Conservation (phyloP, 2,888 invertebrate species). For the Drosophila mimetica region DNA sequence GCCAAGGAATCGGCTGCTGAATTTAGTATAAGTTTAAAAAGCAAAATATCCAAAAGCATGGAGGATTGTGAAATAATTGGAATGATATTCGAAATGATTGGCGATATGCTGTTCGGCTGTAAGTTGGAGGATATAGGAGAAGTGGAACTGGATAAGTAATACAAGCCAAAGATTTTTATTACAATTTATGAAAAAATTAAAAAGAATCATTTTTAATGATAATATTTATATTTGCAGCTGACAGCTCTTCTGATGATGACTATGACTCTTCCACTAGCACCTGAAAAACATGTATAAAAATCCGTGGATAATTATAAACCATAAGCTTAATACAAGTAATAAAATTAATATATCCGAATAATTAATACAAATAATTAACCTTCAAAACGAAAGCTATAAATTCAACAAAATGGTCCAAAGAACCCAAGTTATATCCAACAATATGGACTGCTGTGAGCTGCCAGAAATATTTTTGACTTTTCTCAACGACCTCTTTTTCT, state of each 20-base stretch:
- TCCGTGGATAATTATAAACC: not conserved
- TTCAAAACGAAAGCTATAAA: conserved; percentile 5
- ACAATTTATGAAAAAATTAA: not conserved
- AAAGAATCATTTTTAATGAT: not conserved
- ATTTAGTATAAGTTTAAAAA: conserved; percentile 26
- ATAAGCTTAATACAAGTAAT: conserved; percentile 12
- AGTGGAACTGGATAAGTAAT: conserved; percentile 37
- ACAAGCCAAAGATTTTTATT: not conserved
- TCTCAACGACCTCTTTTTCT: conserved; percentile 60
- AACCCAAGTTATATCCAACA: not conserved
- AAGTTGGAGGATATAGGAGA: conserved; percentile 49
- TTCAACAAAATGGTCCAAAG: not conserved
- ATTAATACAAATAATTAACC: not conserved
- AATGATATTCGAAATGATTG: conserved; percentile 59
- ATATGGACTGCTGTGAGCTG: conserved; percentile 52
- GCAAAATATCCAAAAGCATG: conserved; percentile 47
- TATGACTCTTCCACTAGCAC: conserved; percentile 17
- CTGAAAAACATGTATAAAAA: conserved; percentile 2
- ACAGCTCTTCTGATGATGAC: conserved; percentile 19
- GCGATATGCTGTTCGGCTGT: conserved; percentile 61
- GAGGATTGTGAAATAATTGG: conserved; percentile 70
- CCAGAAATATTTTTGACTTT: conserved; percentile 49
- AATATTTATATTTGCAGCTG: conserved; percentile 24
- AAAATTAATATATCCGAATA: conserved; percentile 12
- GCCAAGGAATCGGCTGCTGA: not conserved